Conservation (phyloP, 2,113 vertebrate species). For the Thomomys bottae region DNA sequence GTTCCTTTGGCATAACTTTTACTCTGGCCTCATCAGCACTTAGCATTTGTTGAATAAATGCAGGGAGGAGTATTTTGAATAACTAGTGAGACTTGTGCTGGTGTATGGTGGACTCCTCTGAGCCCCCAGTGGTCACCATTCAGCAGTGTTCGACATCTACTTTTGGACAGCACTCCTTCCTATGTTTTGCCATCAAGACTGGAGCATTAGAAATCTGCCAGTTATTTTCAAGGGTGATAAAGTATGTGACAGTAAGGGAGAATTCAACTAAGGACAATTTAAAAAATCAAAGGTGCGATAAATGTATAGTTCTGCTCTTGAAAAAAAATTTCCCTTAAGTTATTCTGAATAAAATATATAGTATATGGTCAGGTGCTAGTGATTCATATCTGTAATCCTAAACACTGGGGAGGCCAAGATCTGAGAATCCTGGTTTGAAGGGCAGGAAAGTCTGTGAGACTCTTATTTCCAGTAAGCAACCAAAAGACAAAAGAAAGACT, state of each 20-base stretch:
- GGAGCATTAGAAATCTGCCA: neutral
- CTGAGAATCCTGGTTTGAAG: too few relatives aligned
- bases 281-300: neutral
- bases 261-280: neutral
- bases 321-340: neutral
- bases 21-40: neutral
- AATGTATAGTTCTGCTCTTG: neutral
- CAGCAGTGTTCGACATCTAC: too few relatives aligned
- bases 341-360: too few relatives aligned
- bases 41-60: neutral
- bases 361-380: too few relatives aligned
- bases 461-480: too few relatives aligned
- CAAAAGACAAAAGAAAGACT: too few relatives aligned
- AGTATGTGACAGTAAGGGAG: neutral
- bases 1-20: neutral
- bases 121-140: neutral
- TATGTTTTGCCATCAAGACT: neutral
- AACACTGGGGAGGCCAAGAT: too few relatives aligned
- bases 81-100: neutral
- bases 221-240: neutral
- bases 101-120: neutral
- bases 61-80: neutral
- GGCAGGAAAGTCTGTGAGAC: too few relatives aligned
- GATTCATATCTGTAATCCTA: too few relatives aligned
- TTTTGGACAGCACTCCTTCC: neutral